phyloP scores from a whole-genome alignment of 2,113 vertebrate genomes.

The Neodon shergylaensis region DNA sequence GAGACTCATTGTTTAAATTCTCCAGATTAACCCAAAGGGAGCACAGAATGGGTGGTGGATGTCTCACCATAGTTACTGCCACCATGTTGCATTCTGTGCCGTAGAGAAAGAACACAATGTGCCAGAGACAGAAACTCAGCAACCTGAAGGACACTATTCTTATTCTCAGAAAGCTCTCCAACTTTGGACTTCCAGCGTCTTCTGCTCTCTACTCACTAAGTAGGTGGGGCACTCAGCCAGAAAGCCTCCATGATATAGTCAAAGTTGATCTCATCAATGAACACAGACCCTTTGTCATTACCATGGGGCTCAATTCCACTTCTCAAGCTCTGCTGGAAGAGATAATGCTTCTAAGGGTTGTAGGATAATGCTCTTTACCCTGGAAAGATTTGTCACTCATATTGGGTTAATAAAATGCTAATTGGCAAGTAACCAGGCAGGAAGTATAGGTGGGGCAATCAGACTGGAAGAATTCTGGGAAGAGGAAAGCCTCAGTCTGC shows the following conservation, averaged over 20 bases:
- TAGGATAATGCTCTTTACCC: no score
- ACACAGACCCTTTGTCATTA: neutral
- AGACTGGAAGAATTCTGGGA: no score
- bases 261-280: neutral
- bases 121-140: neutral
- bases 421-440: no score
- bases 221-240: no score
- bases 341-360: no score
- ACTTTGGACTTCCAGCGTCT: neutral
- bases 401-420: no score
- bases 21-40: neutral
- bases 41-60: neutral
- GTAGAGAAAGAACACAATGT: neutral
- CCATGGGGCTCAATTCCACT: neutral
- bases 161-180: neutral
- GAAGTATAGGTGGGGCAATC: no score
- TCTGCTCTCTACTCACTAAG: neutral
- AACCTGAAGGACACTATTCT: rapidly evolving
- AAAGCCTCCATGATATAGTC: neutral
- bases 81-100: neutral
- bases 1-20: neutral
- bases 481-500: no score
- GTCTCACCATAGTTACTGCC: neutral
- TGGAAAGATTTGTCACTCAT: no score
- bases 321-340: neutral